phyloP scores from a whole-genome alignment of 1,140 invertebrate genomes.

The Aporrectodea caliginosa region DNA sequence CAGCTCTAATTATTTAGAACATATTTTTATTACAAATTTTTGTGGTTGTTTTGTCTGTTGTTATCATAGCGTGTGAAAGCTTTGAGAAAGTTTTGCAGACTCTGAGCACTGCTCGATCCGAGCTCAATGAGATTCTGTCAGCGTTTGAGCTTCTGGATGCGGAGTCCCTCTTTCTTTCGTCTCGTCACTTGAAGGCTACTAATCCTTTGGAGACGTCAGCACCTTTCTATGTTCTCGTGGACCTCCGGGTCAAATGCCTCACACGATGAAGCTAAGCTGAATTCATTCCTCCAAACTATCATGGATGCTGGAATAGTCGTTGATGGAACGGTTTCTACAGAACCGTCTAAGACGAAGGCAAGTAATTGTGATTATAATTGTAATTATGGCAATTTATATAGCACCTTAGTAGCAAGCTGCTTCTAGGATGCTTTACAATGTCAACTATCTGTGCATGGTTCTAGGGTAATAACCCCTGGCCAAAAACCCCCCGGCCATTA shows the following conservation, averaged over 20 bases:
- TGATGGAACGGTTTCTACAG: slow-evolving; percentile 79
- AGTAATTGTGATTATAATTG: no score
- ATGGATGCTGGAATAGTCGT: slow-evolving; percentile 68
- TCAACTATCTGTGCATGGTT: no score
- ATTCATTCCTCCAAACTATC: slow-evolving; percentile 69
- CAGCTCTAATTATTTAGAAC: no score
- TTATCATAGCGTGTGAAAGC: slow-evolving; percentile 64
- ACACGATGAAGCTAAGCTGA: slow-evolving; percentile 85
- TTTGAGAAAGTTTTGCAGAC: slow-evolving; percentile 75
- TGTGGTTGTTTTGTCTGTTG: no score
- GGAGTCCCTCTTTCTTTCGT: slow-evolving; percentile 63
- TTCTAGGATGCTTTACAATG: no score
- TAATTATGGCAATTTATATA: no score
- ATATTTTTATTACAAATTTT: no score
- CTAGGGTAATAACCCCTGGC: no score
- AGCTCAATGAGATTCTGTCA: slow-evolving; percentile 83
- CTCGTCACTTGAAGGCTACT: slow-evolving; percentile 64
- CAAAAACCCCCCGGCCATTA: no score
- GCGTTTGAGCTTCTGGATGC: slow-evolving; percentile 89
- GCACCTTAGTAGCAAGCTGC: no score
- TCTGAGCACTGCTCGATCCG: slow-evolving; percentile 67
- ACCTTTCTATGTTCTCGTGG: slow-evolving; percentile 86
- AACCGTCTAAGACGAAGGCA: slow-evolving; percentile 73
- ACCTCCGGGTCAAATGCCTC: slow-evolving; percentile 75
- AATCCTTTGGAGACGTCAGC: slow-evolving; percentile 50